Percentiles rank a stretch among this genome's conserved stretches.
Conservation (phyloP, 2,888 invertebrate genomes). For the Drosophila neotestacea region DNA sequence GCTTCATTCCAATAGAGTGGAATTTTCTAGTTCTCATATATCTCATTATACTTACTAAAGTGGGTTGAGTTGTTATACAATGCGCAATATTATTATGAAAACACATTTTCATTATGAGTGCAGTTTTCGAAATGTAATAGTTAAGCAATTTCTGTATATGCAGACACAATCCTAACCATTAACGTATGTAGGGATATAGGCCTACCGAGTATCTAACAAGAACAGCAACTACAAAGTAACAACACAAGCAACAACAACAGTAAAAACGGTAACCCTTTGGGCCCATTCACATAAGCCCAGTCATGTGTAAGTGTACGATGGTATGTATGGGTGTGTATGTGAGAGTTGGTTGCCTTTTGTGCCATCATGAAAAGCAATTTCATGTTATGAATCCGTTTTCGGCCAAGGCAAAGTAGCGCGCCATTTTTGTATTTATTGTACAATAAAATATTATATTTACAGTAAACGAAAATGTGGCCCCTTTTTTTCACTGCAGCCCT, state of each 20-base stretch:
- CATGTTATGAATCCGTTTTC: slow-evolving; percentile 77
- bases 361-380: slow-evolving; percentile 77
- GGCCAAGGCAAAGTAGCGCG: slow-evolving; percentile 63
- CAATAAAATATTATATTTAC: slow-evolving; percentile 81
- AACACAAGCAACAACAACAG: slow-evolving; percentile 32
- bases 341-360: slow-evolving; percentile 48
- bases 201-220: slow-evolving; percentile 23
- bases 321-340: slow-evolving; percentile 22
- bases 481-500: slow-evolving; percentile 41
- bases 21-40: slow-evolving; percentile 24
- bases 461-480: slow-evolving; percentile 64
- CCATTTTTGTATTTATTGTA: slow-evolving; percentile 72
- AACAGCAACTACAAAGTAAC: slow-evolving; percentile 20
- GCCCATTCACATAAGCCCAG: slow-evolving; percentile 27
- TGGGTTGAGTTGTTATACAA: slow-evolving; percentile 6
- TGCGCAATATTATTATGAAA: slow-evolving; percentile 21
- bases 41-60: slow-evolving; percentile 28
- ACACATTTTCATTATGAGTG: slow-evolving; percentile 31
- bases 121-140: slow-evolving; percentile 50
- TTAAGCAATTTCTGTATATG: slow-evolving; percentile 58
- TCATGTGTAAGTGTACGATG: slow-evolving; percentile 41
- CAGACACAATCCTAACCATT: slow-evolving; percentile 56
- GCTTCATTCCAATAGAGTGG: slow-evolving; percentile 25
- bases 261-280: slow-evolving; percentile 29
- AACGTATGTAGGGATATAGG: slow-evolving; percentile 45